A percentile compares a stretch with the other conserved stretches of the same genome.
Evolutionary conservation across 2,888 invertebrate species (phyloP).

Genomic region (Gibbula magus): DNA sequence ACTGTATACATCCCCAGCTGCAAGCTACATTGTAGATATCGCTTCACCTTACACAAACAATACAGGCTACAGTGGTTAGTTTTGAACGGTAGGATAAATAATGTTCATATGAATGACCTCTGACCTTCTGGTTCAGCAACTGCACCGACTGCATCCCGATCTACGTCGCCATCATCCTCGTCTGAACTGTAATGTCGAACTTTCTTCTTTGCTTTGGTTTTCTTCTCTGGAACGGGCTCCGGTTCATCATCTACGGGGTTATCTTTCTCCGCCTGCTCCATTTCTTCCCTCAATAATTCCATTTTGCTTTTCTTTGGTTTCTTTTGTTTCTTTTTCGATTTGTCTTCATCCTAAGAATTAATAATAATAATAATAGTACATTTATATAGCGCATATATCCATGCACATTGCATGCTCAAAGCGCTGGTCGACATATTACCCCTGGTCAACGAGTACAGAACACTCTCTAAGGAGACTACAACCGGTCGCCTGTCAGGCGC

Average conservation of each 20-base stretch:
- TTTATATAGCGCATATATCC: no score
- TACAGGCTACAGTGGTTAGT: no score
- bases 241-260: not conserved
- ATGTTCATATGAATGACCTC: no score
- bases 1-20: no score
- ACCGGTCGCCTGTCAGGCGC: no score
- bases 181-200: not conserved
- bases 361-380: not conserved
- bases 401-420: no score
- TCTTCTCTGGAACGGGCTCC: slow-evolving; percentile 27
- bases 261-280: slow-evolving; percentile 33
- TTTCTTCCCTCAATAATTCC: slow-evolving; percentile 41
- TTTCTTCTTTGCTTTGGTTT: slow-evolving; percentile 17
- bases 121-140: slow-evolving; percentile 34
- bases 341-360: not conserved
- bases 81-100: no score
- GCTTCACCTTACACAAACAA: no score
- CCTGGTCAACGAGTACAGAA: no score
- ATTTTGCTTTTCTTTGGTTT: slow-evolving; percentile 45
- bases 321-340: slow-evolving; percentile 22
- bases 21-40: no score
- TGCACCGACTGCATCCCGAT: slow-evolving; percentile 45
- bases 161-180: slow-evolving; percentile 33
- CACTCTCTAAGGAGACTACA: no score
- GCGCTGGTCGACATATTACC: no score